Evolutionary conservation across 2,113 vertebrate species (phyloP).

Genomic region (Theristicus caerulescens): DNA sequence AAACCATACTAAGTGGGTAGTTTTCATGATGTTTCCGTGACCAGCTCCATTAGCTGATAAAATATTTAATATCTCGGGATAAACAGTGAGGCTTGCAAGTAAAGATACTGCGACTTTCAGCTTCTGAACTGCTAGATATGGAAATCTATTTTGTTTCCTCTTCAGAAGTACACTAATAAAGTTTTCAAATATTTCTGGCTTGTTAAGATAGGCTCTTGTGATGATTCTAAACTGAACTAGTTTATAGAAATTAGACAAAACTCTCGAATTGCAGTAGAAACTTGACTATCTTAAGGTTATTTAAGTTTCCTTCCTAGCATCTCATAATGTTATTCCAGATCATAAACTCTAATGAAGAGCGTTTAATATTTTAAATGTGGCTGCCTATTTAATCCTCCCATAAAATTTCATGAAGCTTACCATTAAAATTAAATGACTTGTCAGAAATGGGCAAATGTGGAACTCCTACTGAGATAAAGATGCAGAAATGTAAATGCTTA

Average conservation of each 20-base stretch:
- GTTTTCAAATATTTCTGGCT: not conserved
- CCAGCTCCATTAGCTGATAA: not conserved
- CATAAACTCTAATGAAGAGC: not conserved
- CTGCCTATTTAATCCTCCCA: not conserved
- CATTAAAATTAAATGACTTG: conserved; percentile 5
- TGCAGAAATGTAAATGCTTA: not conserved
- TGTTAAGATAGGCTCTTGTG: not conserved
- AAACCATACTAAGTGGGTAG: not conserved
- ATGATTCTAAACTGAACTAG: not conserved
- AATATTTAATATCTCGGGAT: not conserved
- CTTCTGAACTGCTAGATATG: not conserved
- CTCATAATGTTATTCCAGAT: not conserved
- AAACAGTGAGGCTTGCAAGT: not conserved
- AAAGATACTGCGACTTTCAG: not conserved
- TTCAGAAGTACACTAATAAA: not conserved
- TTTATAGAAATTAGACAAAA: not conserved
- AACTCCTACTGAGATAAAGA: not conserved
- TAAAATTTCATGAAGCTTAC: not conserved
- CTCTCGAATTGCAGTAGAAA: not conserved
- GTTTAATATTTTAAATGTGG: not conserved
- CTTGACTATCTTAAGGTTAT: not conserved
- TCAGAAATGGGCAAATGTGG: not conserved
- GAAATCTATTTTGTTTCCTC: not conserved
- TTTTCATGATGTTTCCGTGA: not conserved
- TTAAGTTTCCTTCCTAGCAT: not conserved